Conservation (phyloP, 1,140 invertebrate species). For the Hyposmocoma kahamanoa region DNA sequence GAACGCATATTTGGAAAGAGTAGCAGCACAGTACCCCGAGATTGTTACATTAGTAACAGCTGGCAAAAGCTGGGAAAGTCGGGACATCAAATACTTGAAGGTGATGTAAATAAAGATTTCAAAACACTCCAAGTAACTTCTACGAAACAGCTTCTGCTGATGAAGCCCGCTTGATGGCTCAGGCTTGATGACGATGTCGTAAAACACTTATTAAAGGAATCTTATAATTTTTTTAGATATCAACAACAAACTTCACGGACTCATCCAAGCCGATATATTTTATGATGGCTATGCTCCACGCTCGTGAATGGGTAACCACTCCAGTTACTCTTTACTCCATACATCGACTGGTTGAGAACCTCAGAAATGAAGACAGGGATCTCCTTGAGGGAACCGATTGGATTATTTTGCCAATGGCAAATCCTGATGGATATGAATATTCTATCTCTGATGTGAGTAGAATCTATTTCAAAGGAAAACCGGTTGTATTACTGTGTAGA, state of each 20-base stretch:
- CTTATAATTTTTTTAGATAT: too few relatives aligned
- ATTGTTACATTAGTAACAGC: conserved; percentile 56
- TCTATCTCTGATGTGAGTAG: conserved; percentile 45
- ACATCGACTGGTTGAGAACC: conserved; percentile 73
- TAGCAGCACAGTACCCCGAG: conserved; percentile 53
- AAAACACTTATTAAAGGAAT: too few relatives aligned
- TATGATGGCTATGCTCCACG: conserved; percentile 76
- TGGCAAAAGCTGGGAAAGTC: conserved; percentile 67
- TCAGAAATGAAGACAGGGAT: conserved; percentile 55
- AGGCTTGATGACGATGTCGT: too few relatives aligned
- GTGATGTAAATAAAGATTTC: too few relatives aligned
- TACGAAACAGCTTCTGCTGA: too few relatives aligned
- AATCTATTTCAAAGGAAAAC: too few relatives aligned
- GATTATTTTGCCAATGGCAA: conserved; percentile 74
- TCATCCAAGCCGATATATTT: conserved; percentile 53
- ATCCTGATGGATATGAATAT: conserved; percentile 77
- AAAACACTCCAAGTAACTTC: too few relatives aligned
- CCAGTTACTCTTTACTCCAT: conserved; percentile 77
- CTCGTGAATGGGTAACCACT: conserved; percentile 82
- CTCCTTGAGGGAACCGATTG: conserved; percentile 45
- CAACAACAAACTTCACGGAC: conserved; percentile 44
- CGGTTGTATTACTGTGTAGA: too few relatives aligned
- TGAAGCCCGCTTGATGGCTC: too few relatives aligned
- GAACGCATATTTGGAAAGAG: conserved; percentile 60
- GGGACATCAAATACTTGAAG: conserved; percentile 71